Percentiles rank a stretch among this genome's conserved stretches.
phyloP scores from a whole-genome alignment of 2,797 vertebrate species.

The Rhinogobio ventralis region DNA sequence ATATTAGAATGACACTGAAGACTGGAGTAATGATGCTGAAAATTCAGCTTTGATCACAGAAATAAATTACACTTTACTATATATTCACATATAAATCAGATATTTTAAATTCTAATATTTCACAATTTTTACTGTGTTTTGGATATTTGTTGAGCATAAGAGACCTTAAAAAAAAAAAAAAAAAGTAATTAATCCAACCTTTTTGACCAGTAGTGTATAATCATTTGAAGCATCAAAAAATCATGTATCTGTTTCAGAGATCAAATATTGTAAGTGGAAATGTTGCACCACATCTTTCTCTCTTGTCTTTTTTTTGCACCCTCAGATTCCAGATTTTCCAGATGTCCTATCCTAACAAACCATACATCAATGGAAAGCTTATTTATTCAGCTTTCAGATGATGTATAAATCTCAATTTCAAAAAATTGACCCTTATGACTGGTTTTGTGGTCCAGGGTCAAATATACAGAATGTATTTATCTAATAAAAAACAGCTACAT shows the following conservation, averaged over 20 bases:
- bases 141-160: background rate
- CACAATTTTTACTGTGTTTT: background rate
- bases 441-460: no score
- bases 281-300: background rate
- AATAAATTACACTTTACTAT: background rate
- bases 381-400: no score
- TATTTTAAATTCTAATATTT: background rate
- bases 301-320: background rate
- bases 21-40: background rate
- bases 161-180: no score
- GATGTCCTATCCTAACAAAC: no score
- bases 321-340: no score
- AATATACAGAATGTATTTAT: background rate
- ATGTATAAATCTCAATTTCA: no score
- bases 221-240: background rate
- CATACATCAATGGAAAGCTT: no score
- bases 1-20: background rate
- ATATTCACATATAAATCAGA: background rate
- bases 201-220: background rate
- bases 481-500: conserved; percentile 21
- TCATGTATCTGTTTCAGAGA: background rate
- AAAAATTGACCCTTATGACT: no score
- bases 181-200: background rate
- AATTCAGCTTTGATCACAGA: background rate
- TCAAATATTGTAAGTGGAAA: background rate